phyloP scores from a whole-genome alignment of 2,888 invertebrate species.

The Rhyacophila evoluta region DNA sequence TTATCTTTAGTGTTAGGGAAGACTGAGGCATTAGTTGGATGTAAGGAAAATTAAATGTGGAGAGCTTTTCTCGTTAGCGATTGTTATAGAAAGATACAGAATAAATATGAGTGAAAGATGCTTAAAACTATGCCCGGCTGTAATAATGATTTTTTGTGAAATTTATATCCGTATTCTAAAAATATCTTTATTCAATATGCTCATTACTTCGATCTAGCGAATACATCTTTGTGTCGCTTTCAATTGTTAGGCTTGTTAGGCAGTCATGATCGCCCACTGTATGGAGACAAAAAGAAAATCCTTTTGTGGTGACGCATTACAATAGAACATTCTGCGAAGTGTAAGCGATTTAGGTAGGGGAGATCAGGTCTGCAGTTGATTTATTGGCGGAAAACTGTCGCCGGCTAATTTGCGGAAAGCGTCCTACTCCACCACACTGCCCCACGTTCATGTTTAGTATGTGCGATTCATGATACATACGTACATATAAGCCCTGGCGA shows the following conservation, averaged over 20 bases:
- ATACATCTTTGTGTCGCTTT: background rate
- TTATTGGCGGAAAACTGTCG: constrained; percentile 22
- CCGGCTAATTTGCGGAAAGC: constrained; percentile 17
- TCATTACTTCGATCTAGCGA: background rate
- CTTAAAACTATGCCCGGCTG: too few relatives aligned
- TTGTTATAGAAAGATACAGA: too few relatives aligned
- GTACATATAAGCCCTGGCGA: too few relatives aligned
- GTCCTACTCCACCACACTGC: background rate
- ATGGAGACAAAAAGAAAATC: constrained; percentile 1
- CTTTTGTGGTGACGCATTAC: constrained; percentile 2
- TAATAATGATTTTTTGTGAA: too few relatives aligned
- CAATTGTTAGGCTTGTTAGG: background rate
- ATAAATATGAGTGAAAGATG: too few relatives aligned
- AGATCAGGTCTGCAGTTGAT: constrained; percentile 22
- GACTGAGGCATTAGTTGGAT: too few relatives aligned
- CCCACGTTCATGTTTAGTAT: background rate
- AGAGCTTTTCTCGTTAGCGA: too few relatives aligned
- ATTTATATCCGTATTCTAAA: too few relatives aligned
- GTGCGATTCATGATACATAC: background rate
- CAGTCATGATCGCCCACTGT: background rate
- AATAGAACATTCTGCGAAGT: background rate
- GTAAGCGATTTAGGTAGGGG: constrained; percentile 22
- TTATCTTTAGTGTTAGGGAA: too few relatives aligned
- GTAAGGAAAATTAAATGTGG: too few relatives aligned
- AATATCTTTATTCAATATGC: too few relatives aligned